Evolutionary conservation across 1,140 invertebrate species (phyloP), one percentile per base, ranked within the genome.

Genomic region (Planococcus citri): DNA sequence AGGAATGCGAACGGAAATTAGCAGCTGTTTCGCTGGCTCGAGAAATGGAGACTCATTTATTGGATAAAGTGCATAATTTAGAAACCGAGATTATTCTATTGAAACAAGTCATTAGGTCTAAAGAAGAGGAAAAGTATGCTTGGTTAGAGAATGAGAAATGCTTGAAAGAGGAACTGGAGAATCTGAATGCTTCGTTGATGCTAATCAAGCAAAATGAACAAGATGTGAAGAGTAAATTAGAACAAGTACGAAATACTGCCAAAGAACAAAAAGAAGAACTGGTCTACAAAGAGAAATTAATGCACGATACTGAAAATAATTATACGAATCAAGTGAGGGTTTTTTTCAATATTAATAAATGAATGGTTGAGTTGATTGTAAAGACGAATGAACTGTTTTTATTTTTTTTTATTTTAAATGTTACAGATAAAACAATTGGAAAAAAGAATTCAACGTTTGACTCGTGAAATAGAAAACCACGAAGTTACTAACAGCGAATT

Each of bases 401-500:
- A n/a, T n/a, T n/a, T n/a, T n/a, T n/a, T n/a, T n/a, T n/a, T n/a
- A n/a, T 51, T 38, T 21, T 17, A 72, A 68, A 29, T 33, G 37
- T 25, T 68, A 61, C 60, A 75, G 73, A 72, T 74, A n/a, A 75
- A 70, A 71, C 71, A 68, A 27, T 70, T 74, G 21, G 73, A 76
- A 69, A 73, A 72, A 12, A 71, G 71, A 37, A 74, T 75, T 25
- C 70, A 72, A 12, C 72, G 72, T 68, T 29, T 74, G 22, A 38
- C 69, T 9, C 72, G 71, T 70, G 74, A 76, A 58, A 57, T 76
- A 21, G 69, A 73, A 67, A 74, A 75, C 22, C 72, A 72, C 71
- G 75, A 74, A 25, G 74, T 75, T 17, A 76, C 74, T 2, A 75
- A 75, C n/a, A 72, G 74, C n/a, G 75, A 76, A 68, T 69, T 76